Conservation (phyloP, 2,888 invertebrate genomes). For the Apodemia duryi region DNA sequence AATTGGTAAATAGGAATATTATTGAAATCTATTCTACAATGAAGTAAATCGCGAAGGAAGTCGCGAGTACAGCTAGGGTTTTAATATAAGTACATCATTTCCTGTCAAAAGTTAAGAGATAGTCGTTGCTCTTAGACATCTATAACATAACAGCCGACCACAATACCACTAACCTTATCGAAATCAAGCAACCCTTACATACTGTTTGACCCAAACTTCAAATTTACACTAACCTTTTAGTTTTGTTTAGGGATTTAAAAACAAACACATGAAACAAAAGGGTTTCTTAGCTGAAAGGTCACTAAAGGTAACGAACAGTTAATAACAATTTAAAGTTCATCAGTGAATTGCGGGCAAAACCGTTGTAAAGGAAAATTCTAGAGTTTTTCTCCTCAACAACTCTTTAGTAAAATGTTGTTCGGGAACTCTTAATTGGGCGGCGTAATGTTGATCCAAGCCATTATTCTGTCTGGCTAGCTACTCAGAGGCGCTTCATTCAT, state of each 20-base stretch:
- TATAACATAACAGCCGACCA: neutral
- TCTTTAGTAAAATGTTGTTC: constrained; percentile 17
- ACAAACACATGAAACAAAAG: constrained; percentile 13
- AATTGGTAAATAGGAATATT: too few species aligned
- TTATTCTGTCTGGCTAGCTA: constrained; percentile 14
- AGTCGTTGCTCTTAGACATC: neutral
- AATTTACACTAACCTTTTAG: constrained; percentile 8
- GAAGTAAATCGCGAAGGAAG: too few species aligned
- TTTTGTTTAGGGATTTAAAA: constrained; percentile 8
- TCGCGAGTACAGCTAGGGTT: too few species aligned
- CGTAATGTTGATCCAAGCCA: constrained; percentile 15
- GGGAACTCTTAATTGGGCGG: constrained; percentile 18
- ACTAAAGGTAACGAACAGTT: constrained; percentile 13
- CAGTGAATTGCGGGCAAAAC: constrained; percentile 6
- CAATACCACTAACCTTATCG: constrained; percentile 5
- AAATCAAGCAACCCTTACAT: neutral
- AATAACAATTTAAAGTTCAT: constrained; percentile 15
- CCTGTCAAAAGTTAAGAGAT: neutral
- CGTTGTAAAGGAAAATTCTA: constrained; percentile 12
- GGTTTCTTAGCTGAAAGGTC: constrained; percentile 8
- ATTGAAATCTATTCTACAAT: too few species aligned
- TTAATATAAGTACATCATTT: neutral
- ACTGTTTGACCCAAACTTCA: neutral
- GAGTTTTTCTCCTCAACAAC: constrained; percentile 13
- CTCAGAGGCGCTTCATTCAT: constrained; percentile 10